phyloP scores from a whole-genome alignment of 2,888 invertebrate species.

The Cyrtodaria siliqua region DNA sequence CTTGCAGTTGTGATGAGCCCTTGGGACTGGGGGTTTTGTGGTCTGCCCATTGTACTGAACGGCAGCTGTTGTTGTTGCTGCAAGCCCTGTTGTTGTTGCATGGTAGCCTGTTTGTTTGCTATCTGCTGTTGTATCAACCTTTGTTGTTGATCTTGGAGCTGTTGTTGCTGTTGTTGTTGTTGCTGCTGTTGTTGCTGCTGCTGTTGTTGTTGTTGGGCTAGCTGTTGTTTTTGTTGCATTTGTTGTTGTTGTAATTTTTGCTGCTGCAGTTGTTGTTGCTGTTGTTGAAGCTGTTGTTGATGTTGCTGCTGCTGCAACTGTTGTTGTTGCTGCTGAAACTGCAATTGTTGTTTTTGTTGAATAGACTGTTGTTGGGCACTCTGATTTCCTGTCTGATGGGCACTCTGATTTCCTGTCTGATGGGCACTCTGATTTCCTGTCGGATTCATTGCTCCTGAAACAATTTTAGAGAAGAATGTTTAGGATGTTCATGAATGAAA shows the following conservation, averaged over 20 bases:
- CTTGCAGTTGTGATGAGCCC: slow-evolving; percentile 33
- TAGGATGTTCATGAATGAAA: no score
- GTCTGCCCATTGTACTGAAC: slow-evolving; percentile 42
- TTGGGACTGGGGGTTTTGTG: slow-evolving; percentile 21
- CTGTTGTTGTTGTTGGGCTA: slow-evolving; percentile 17
- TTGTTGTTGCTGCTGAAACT: no score
- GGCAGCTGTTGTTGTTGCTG: slow-evolving; percentile 44
- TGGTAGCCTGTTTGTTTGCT: slow-evolving; percentile 44
- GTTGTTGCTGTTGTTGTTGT: slow-evolving; percentile 32
- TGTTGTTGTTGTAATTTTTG: slow-evolving; percentile 23
- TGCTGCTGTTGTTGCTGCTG: slow-evolving; percentile 17
- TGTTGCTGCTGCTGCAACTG: no score
- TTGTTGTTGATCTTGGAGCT: slow-evolving; percentile 15
- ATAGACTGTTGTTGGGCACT: no score
- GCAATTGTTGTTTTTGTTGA: no score
- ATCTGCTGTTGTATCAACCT: slow-evolving; percentile 31
- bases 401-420: no score
- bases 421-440: no score
- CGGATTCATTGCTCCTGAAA: no score
- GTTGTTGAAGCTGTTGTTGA: slow-evolving; percentile 4
- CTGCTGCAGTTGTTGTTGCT: slow-evolving; percentile 15
- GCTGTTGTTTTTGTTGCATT: slow-evolving; percentile 8
- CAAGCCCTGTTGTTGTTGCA: slow-evolving; percentile 53
- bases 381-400: no score
- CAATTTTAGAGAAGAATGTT: no score